Base-by-base conservation (phyloP, 2,888 invertebrate species). In the Chelonus formosanus region DNA sequence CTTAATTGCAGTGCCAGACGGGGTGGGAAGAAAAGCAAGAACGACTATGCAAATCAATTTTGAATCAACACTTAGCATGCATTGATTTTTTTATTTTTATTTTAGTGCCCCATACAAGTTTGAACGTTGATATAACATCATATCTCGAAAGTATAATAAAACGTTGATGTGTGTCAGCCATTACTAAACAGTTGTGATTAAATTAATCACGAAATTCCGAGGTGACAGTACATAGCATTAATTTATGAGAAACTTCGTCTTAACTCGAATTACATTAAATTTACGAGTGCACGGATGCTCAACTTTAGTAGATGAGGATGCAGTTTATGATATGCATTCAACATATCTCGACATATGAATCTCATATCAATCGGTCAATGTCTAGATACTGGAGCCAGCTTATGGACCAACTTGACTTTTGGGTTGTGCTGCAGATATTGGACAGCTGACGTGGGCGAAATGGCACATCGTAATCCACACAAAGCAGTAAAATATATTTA, bases 31-130 rank as follows among this genome's bases (percentile, higher is more conserved):
- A 62, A 35, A 65, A 53, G 40, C 10, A 59, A 57, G 65, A 63
- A 70, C 68, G 47, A 66, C 70, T 73, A 73, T 72, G 72, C 70
- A 72, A 73, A 73, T 73, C 70, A 67, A 70, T 68, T 53, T 68
- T 66, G 62, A 68, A 63, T 63, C 65, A 44, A 54, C 57, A 65
- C 65, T 67, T 60, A 63, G 53, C 63, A 61, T 63, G 67, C 68
- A 61, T 57, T 47, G 35, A 56, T 53, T 53, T 63, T 59, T 59
- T 57, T 43, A 40, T 55, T 48, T 48, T 53, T 44, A 32, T 44
- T 44, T 54, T 56, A 34, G 32, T 43, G 7, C 44, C 31, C 47
- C 8, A 50, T n/a, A 45, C 20, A 20, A 20, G 20, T 44, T 20
- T n/a, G 5, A 43, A 6, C 10, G n/a, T 3, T 35, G 32, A 31